Evolutionary conservation across 2,888 invertebrate species (phyloP), one percentile per base, ranked within the genome.

Genomic region (Hemaris fuciformis): DNA sequence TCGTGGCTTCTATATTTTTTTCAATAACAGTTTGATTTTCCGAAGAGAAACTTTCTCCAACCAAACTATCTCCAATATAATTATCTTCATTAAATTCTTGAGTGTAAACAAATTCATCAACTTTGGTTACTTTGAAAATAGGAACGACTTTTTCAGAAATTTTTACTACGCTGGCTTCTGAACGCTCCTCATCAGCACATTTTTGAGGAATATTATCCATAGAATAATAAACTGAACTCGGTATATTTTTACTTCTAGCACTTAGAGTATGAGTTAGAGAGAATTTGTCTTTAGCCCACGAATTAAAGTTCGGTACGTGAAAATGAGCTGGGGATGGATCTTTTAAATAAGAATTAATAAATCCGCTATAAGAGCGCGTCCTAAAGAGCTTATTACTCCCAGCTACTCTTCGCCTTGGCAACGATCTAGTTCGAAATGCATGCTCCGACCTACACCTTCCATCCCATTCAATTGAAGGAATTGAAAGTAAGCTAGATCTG

Each of bases 1-100:
- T 57, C 25, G 66, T 64, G 23, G 66, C 64, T 20, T 58, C 34
- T 46, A 46, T 6, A 68, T 62, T 81, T 62, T 82, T 83, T 59
- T 85, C 76, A 22, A 91, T 53, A 0, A 53, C 80, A 58, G 87
- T 88, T 57, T 80, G 76, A 63, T 88, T 84, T 59, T 78, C 79
- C 2, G 86, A 81, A 7, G 86, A 79, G 59, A 87, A 90, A 64
- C 85, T 87, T 38, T 78, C 83, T 2, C 77, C 83, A 8, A 89
- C n/a, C n/a, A n/a, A n/a, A n/a, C n/a, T 67, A 56, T 88, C 88
- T 8, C 78, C 82, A 43, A 91, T 76, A 73, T 91, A 92, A 60
- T 85, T 87, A 70, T 92, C 92, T 67, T 92, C 92, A 46, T 79
- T 88, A 61, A 91, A 92, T 60, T 92, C 92, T 71, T 91, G 89